phyloP scores from a whole-genome alignment of 1,140 invertebrate genomes.

The Adoxophyes honmai region DNA sequence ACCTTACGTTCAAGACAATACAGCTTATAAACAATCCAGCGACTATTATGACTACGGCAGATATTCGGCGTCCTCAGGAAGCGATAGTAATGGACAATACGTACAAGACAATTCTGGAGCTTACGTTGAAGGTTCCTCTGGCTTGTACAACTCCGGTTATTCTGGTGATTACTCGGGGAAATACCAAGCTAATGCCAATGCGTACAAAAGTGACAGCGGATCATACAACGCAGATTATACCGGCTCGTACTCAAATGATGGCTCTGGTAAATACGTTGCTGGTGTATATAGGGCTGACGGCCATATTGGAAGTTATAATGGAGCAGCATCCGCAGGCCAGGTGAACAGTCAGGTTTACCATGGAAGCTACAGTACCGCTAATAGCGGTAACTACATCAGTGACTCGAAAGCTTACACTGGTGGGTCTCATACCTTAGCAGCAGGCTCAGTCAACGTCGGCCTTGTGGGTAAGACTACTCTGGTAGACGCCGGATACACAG shows the following conservation, averaged over 20 bases:
- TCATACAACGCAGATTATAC: conserved; percentile 38
- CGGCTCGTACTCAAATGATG: conserved; percentile 46
- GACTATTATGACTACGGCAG: conserved; percentile 31
- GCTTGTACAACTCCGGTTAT: conserved; percentile 30
- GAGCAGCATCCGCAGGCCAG: not conserved
- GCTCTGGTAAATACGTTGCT: conserved; percentile 40
- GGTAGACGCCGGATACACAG: conserved; percentile 49
- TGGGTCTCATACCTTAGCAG: conserved; percentile 62
- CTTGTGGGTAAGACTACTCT: conserved; percentile 72
- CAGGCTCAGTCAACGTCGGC: conserved; percentile 70
- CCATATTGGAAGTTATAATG: conserved; percentile 27
- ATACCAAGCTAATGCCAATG: conserved; percentile 4
- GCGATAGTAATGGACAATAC: conserved; percentile 42
- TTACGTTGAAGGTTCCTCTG: conserved; percentile 39
- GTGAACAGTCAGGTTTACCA: conserved; percentile 24
- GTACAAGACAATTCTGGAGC: conserved; percentile 51
- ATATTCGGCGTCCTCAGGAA: conserved; percentile 28
- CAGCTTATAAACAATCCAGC: conserved; percentile 36
- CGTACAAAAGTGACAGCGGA: conserved; percentile 13
- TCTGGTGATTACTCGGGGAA: conserved; percentile 18
- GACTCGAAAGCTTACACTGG: conserved; percentile 50
- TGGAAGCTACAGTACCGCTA: conserved; percentile 35
- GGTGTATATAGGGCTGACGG: conserved; percentile 36
- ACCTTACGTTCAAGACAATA: conserved; percentile 46
- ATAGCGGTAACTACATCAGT: conserved; percentile 48